A percentile compares a stretch with the other conserved stretches of the same genome.
phyloP scores from a whole-genome alignment of 2,113 vertebrate species.

The Fregetta grallaria region DNA sequence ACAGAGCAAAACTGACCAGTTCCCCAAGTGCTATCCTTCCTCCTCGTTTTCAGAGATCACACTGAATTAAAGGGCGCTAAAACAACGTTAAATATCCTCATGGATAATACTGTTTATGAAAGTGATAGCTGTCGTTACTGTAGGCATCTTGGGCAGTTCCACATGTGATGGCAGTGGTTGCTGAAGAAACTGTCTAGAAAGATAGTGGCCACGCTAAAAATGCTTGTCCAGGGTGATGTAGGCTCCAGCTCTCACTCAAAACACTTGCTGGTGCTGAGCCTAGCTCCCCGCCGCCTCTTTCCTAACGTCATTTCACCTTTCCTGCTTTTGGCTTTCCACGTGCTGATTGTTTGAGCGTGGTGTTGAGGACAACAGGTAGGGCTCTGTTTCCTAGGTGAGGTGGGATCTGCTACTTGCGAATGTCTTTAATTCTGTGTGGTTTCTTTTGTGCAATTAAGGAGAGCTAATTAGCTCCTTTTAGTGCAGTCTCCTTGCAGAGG shows the following conservation, averaged over 20 bases:
- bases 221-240: not conserved
- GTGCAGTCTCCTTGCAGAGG: conserved; percentile 66
- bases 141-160: not conserved
- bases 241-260: not conserved
- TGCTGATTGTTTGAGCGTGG: not conserved
- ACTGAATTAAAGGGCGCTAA: not conserved
- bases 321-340: not conserved
- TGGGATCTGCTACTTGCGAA: not conserved
- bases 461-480: conserved; percentile 62
- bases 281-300: not conserved
- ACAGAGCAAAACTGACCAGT: not conserved
- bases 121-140: not conserved
- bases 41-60: not conserved
- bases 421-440: conserved; percentile 2
- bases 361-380: not conserved
- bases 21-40: not conserved
- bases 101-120: not conserved
- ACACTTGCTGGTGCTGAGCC: not conserved
- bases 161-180: not conserved
- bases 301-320: not conserved
- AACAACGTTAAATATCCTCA: not conserved
- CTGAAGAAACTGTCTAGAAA: not conserved
- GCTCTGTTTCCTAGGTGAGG: not conserved
- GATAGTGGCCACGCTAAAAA: not conserved
- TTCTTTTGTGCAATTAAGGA: conserved; percentile 40